These are phyloP conservation scores for Pseudorasbora parva DNA, from an alignment of 2,113 vertebrate genomes.

Conservation along the genomic window DNA sequence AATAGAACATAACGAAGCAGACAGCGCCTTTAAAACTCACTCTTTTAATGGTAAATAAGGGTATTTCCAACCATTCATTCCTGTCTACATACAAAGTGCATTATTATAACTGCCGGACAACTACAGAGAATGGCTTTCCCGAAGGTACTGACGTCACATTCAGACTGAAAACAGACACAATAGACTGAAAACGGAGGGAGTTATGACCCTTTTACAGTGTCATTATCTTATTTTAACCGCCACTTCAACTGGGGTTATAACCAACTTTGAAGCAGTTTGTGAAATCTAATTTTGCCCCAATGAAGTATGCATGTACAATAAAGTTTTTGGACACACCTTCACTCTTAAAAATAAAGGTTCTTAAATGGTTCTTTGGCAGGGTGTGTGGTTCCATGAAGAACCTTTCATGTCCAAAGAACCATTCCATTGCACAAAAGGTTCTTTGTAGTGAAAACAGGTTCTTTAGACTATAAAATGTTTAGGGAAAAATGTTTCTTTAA, in stretches of 20 bases:
- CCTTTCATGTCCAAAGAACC: too few species aligned
- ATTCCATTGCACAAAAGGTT: too few species aligned
- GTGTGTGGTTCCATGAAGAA: too few species aligned
- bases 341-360: too few species aligned
- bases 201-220: slow-evolving; percentile 7
- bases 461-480: too few species aligned
- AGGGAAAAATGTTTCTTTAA: too few species aligned
- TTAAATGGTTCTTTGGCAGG: too few species aligned
- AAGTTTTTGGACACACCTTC: neutral
- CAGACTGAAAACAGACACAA: slow-evolving; percentile 14
- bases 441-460: too few species aligned
- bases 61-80: slow-evolving; percentile 58
- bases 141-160: slow-evolving; percentile 23
- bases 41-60: slow-evolving; percentile 68
- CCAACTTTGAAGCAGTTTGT: neutral
- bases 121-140: neutral
- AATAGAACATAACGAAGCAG: slow-evolving; percentile 53
- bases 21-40: slow-evolving; percentile 46
- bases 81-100: slow-evolving; percentile 74
- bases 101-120: slow-evolving; percentile 61
- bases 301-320: neutral
- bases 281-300: neutral
- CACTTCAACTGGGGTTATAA: neutral
- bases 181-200: neutral
- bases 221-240: neutral